phyloP scores from a whole-genome alignment of 1,140 invertebrate genomes.

The Dreissena polymorpha region DNA sequence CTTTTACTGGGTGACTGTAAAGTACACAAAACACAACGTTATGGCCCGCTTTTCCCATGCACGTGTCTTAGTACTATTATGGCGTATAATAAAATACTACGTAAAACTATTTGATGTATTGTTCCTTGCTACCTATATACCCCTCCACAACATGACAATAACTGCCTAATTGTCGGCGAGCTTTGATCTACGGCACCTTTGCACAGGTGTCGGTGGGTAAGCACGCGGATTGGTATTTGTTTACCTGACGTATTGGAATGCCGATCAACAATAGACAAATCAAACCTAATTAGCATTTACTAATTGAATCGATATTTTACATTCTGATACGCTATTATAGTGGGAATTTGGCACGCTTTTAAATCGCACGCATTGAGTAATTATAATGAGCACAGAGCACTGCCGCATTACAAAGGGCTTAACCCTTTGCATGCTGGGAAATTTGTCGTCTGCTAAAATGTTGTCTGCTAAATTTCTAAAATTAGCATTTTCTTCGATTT shows the following conservation, averaged over 20 bases:
- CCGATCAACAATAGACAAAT: background rate
- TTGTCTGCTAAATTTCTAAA: too few relatives aligned
- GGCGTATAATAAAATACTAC: background rate
- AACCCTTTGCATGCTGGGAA: too few relatives aligned
- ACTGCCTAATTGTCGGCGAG: background rate
- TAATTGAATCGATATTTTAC: background rate
- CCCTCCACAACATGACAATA: background rate
- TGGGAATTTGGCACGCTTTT: too few relatives aligned
- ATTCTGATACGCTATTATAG: too few relatives aligned
- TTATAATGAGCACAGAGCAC: too few relatives aligned
- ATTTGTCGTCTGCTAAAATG: too few relatives aligned
- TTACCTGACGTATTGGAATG: background rate
- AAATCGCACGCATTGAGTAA: too few relatives aligned
- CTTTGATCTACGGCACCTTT: constrained; percentile 2
- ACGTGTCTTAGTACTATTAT: background rate
- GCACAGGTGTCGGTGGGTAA: background rate
- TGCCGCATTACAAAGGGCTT: too few relatives aligned
- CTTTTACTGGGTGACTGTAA: too few relatives aligned
- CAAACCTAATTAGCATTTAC: background rate
- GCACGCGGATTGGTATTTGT: background rate
- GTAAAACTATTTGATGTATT: constrained; percentile 7
- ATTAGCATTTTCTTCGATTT: too few relatives aligned
- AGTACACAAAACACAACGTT: too few relatives aligned
- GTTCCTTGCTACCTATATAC: background rate
- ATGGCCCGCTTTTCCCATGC: background rate